Base-by-base conservation (phyloP, 2,888 invertebrate species). In the Lypha dubia region DNA sequence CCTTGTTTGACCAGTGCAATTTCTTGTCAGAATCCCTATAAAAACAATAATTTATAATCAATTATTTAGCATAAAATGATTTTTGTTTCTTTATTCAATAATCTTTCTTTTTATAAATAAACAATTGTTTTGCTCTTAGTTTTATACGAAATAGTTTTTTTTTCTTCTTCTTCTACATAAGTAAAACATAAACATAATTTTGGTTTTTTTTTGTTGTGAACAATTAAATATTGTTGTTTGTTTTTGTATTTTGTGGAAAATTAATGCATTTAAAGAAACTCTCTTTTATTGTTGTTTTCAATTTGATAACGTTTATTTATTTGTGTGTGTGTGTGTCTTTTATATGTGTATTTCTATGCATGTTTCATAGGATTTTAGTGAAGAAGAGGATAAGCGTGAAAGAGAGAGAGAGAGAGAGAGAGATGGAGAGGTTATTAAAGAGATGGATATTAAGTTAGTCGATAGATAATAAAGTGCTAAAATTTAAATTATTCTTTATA, bases 51-150 rank as follows among this genome's bases (percentile, higher is more conserved):
- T 41, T 56, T 60, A 15, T 74, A 77, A 63, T 71, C 53, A 74
- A 63, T 86, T 60, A 79, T 67, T 82, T 83, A 79, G 86, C 84
- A 86, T 86, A 85, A 83, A 86, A 86, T 85, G 86, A 86, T 86
- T 83, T 74, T 84, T 84, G 71, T 84, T 84, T 81, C 62, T 79
- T 80, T 83, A 75, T 83, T 77, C 63, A 77, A 83, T 74, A 79
- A 79, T 81, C 81, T 68, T 56, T 58, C 71, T 65, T 70, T 53
- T 79, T 77, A 86, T 84, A 86, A 86, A 86, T 81, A 86, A 81
- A 84, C 79, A 81, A 81, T 81, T 81, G 44, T 63, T 49, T 74
- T 76, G 74, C 73, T 68, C 76, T 84, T 80, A 79, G 20, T 73
- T 63, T 44, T 63, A 73, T 80, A 82, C 62, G 51, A 75, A 70